Percentiles rank a stretch among this genome's conserved stretches.
Conservation (phyloP, 2,797 vertebrate genomes). For the Tachyglossus aculeatus region DNA sequence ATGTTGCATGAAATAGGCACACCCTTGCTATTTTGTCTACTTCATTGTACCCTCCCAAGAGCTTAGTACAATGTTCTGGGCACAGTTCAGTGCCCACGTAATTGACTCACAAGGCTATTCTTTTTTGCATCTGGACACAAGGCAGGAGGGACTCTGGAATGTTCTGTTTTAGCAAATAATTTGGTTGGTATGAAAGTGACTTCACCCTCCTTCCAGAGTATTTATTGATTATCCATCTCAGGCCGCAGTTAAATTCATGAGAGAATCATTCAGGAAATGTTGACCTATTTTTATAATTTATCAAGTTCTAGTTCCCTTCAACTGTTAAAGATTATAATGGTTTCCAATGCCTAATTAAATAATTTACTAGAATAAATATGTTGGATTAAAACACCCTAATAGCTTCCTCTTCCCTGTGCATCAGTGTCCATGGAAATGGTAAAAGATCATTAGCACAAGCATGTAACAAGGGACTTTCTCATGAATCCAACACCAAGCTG, state of each 20-base stretch:
- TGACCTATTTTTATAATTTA: neutral
- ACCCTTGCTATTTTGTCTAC: too few relatives aligned
- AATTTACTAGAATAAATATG: neutral
- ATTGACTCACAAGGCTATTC: too few relatives aligned
- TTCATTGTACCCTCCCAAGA: too few relatives aligned
- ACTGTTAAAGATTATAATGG: conserved; percentile 17
- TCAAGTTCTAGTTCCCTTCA: neutral
- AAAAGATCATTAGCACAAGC: neutral
- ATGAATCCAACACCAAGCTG: neutral
- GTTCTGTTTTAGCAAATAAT: neutral
- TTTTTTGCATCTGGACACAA: neutral
- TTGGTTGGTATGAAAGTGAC: conserved; percentile 4
- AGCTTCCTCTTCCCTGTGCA: neutral
- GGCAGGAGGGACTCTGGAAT: neutral
- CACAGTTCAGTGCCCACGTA: too few relatives aligned
- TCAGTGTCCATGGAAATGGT: neutral
- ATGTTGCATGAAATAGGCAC: too few relatives aligned
- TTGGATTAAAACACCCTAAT: neutral
- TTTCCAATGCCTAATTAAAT: neutral
- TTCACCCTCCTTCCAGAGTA: neutral
- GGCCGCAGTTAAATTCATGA: neutral
- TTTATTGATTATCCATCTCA: neutral
- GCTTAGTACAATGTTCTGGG: too few relatives aligned
- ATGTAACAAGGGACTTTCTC: neutral
- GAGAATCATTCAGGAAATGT: neutral